Evolutionary conservation across 2,888 invertebrate species (phyloP), one percentile per base, ranked within the genome.

Genomic region (Fragum fragum): DNA sequence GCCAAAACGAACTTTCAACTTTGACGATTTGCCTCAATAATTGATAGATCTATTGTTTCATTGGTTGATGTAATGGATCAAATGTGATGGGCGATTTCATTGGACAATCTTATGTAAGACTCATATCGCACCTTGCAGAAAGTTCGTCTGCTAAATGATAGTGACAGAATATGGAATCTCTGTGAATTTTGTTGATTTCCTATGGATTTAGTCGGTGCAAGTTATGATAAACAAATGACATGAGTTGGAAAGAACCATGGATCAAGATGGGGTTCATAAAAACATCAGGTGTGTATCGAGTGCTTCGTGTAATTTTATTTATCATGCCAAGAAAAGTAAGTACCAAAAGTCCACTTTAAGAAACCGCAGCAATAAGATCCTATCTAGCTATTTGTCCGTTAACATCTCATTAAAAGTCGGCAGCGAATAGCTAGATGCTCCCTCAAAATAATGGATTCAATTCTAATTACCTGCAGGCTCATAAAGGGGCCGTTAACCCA

Each of bases 1-100:
- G 83, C 79, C 55, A 76, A 42, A 55, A 61, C 84, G 79, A 86
- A 79, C 83, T 85, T 83, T 83, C 70, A 81, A 82, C 82, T 78
- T 52, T 68, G 36, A 36, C n/a, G 52, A 55, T 23, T 36, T 52
- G 36, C 61, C 32, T n/a, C 71, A 39, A 28, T 66, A 47, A 72
- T 71, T 71, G 71, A 52, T 42, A 28, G 63, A 26, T 74, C 76
- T 36, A 55, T 83, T 83, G 79, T 83, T 83, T 76, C 79, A 83
- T 83, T 83, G 83, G 83, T 66, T 79, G 70, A 79, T n/a, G 42
- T 52, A 47, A 63, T 71, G 23, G 69, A 55, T 57, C 63, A 53
- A 21, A 66, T 73, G 83, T 73, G 68, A 63, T 69, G 63, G 61
- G n/a, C 42, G 23, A 63, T 79, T 47, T 76, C 79, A 83, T 83